These are phyloP conservation scores for Cyanistes caeruleus DNA, from an alignment of 2,113 vertebrate species.

Conservation along the genomic window DNA sequence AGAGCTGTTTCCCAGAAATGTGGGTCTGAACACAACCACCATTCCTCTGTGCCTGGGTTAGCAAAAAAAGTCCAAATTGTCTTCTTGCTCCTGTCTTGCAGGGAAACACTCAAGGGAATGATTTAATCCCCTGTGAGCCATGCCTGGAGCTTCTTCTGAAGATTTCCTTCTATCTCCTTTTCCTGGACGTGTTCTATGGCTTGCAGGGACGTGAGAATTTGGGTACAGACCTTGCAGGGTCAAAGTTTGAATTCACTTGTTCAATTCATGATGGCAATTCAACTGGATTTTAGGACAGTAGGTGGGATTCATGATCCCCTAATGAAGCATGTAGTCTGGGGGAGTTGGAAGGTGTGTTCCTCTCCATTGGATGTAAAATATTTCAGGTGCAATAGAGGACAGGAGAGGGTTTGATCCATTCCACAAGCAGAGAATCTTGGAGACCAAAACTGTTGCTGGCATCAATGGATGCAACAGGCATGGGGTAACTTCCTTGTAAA, in stretches of 20 bases:
- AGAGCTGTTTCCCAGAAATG: neutral
- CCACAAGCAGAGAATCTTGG: neutral
- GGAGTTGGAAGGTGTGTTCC: neutral
- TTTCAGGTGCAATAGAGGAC: neutral
- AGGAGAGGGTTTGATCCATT: neutral
- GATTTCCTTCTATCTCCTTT: neutral
- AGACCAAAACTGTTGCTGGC: neutral
- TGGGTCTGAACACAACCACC: neutral
- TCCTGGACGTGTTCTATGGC: fast-evolving
- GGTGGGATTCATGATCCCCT: neutral
- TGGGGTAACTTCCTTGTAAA: neutral
- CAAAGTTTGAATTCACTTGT: neutral
- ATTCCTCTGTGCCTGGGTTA: neutral
- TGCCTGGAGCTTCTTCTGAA: neutral
- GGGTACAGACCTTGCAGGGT: neutral
- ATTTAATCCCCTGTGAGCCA: neutral
- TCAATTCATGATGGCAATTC: neutral
- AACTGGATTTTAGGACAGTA: neutral
- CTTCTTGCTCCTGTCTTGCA: neutral
- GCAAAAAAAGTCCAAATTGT: neutral
- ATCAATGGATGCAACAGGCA: neutral
- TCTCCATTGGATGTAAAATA: neutral
- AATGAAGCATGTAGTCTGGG: neutral
- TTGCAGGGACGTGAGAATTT: neutral
- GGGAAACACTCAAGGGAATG: neutral